Conservation (phyloP, 2,113 vertebrate genomes). For the Actenoides hombroni region DNA sequence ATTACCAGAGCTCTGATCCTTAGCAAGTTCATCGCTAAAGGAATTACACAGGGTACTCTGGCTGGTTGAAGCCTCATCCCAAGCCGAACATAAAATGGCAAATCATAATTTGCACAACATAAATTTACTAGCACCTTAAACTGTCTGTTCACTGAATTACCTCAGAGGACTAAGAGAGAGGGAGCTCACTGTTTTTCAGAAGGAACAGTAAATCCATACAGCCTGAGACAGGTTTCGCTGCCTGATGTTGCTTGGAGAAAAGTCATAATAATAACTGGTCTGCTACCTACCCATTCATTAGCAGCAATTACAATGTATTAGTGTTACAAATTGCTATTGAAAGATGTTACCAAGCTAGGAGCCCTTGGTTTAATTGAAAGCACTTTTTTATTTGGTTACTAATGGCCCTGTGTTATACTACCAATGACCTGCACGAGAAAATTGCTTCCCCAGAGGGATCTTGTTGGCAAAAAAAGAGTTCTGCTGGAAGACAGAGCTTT, state of each 20-base stretch:
- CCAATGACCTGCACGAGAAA: not conserved
- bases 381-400: slow-evolving; percentile 5
- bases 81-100: not conserved
- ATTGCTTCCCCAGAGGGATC: not conserved
- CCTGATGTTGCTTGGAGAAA: not conserved
- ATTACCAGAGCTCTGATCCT: not conserved
- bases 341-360: not conserved
- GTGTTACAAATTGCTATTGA: not conserved
- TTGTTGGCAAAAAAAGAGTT: not conserved
- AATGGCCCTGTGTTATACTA: not conserved
- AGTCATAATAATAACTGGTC: not conserved
- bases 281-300: not conserved
- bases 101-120: not conserved
- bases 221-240: not conserved
- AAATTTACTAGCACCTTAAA: not conserved
- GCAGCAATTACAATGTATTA: slow-evolving; percentile 4
- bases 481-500: not conserved
- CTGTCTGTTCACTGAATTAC: not conserved
- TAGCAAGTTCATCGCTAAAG: not conserved
- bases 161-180: not conserved
- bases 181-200: not conserved
- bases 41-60: not conserved
- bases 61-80: not conserved
- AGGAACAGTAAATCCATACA: not conserved
- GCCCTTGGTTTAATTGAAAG: not conserved